phyloP scores from a whole-genome alignment of 2,113 vertebrate genomes.

The Chloroceryle aenea region DNA sequence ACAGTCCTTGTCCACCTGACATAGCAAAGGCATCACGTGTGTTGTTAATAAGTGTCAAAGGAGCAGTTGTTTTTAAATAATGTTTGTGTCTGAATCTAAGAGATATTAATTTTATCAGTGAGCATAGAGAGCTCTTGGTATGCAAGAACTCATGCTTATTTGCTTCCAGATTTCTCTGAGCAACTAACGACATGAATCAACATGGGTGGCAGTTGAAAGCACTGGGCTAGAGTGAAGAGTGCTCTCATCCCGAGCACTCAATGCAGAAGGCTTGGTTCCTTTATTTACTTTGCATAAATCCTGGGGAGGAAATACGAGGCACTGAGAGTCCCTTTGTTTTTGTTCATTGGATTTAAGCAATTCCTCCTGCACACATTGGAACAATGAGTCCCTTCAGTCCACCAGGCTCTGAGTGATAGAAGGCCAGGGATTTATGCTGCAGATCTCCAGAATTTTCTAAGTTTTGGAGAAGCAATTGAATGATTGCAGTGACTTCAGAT shows the following conservation, averaged over 20 bases:
- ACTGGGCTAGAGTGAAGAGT: background rate
- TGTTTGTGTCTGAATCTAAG: background rate
- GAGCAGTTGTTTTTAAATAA: background rate
- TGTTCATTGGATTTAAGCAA: conserved; percentile 46
- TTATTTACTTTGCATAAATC: conserved; percentile 51
- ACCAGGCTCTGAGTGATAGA: background rate
- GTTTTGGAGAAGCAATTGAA: background rate
- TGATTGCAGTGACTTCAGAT: background rate
- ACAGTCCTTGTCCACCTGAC: background rate
- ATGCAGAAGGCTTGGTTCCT: conserved; percentile 3
- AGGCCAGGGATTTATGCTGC: background rate
- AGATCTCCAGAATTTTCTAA: background rate
- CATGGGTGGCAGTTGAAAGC: background rate
- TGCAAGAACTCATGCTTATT: background rate
- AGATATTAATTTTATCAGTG: background rate
- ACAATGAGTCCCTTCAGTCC: conserved; percentile 57
- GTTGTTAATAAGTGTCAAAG: background rate
- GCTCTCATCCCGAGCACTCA: background rate
- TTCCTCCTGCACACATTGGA: conserved; percentile 36
- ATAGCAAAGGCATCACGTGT: background rate
- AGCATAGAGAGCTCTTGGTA: background rate
- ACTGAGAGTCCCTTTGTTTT: conserved; percentile 61
- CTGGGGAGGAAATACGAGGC: conserved; percentile 21
- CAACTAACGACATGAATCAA: background rate
- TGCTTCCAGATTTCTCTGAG: background rate